Percentiles rank a stretch among this genome's conserved stretches.
phyloP scores from a whole-genome alignment of 2,797 vertebrate genomes.

The Natrix natrix region DNA sequence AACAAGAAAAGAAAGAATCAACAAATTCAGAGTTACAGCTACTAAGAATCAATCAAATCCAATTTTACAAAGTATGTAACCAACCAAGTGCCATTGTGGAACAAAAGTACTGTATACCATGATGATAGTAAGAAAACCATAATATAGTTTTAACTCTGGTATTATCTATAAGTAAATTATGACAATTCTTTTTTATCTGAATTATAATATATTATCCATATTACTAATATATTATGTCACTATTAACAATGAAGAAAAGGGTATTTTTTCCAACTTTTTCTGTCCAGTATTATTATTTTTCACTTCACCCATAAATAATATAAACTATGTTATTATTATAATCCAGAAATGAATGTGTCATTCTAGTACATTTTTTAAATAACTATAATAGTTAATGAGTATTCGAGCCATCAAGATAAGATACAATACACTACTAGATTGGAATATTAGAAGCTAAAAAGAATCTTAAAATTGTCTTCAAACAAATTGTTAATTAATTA shows the following conservation, averaged over 20 bases:
- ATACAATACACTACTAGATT: not conserved
- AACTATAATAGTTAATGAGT: not conserved
- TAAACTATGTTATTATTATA: not conserved
- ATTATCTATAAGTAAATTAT: fast-evolving
- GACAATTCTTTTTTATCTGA: fast-evolving
- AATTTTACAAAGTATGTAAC: not conserved
- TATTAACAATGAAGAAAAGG: not conserved
- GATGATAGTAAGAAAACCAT: not conserved
- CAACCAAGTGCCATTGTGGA: not conserved
- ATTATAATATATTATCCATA: fast-evolving
- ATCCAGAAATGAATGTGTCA: not conserved
- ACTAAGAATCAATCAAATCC: constrained; percentile 7
- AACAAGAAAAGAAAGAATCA: not conserved
- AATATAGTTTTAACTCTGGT: fast-evolving
- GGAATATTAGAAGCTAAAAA: not conserved
- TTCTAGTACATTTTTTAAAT: not conserved
- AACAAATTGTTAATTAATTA: not conserved
- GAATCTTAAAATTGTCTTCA: not conserved
- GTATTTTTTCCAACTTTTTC: not conserved
- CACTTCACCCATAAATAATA: not conserved
- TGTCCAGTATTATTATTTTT: not conserved
- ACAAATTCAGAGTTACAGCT: not conserved
- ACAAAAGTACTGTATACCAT: not conserved
- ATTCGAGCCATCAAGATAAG: not conserved
- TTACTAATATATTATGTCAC: not conserved